These are phyloP conservation scores for Lordiphosa collinella DNA, from an alignment of 1,140 invertebrate species.

Conservation along the genomic window DNA sequence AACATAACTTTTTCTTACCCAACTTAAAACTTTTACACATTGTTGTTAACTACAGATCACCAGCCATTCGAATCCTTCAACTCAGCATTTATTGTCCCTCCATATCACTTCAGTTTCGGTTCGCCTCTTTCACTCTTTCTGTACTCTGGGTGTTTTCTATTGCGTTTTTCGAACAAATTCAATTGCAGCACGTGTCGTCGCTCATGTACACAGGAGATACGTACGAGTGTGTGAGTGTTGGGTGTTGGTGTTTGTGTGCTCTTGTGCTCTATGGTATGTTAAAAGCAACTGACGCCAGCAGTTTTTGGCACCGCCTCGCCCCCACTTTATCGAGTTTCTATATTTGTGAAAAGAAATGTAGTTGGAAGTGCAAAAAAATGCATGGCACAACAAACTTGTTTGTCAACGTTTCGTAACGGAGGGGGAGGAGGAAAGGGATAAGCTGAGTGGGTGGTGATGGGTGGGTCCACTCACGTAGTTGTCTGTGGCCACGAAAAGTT, in stretches of 20 bases:
- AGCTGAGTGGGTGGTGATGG: not conserved
- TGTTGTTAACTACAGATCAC: slow-evolving; percentile 16
- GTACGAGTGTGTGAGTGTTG: slow-evolving; percentile 4
- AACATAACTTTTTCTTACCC: too few species aligned
- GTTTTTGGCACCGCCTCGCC: slow-evolving; percentile 41
- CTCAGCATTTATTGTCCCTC: slow-evolving; percentile 6
- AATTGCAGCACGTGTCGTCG: slow-evolving; percentile 73
- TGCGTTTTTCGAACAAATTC: slow-evolving; percentile 72
- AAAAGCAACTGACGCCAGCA: slow-evolving; percentile 76
- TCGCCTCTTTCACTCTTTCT: slow-evolving; percentile 2
- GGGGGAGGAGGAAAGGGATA: not conserved
- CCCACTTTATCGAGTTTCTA: slow-evolving; percentile 55
- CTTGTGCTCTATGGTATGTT: slow-evolving; percentile 29
- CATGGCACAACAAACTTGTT: slow-evolving; percentile 74
- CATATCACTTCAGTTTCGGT: slow-evolving; percentile 10
- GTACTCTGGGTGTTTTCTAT: slow-evolving; percentile 66
- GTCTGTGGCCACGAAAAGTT: slow-evolving; percentile 76
- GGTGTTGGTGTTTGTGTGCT: slow-evolving; percentile 1
- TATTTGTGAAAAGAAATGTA: slow-evolving; percentile 69
- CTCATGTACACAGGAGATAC: slow-evolving; percentile 44
- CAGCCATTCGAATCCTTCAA: slow-evolving; percentile 14
- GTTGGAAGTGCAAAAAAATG: slow-evolving; percentile 63
- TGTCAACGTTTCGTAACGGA: slow-evolving; percentile 45
- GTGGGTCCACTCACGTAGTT: slow-evolving; percentile 53
- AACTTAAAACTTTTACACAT: not conserved